Conservation (phyloP, 2,113 vertebrate species). For the Xyliphius kryptos region DNA sequence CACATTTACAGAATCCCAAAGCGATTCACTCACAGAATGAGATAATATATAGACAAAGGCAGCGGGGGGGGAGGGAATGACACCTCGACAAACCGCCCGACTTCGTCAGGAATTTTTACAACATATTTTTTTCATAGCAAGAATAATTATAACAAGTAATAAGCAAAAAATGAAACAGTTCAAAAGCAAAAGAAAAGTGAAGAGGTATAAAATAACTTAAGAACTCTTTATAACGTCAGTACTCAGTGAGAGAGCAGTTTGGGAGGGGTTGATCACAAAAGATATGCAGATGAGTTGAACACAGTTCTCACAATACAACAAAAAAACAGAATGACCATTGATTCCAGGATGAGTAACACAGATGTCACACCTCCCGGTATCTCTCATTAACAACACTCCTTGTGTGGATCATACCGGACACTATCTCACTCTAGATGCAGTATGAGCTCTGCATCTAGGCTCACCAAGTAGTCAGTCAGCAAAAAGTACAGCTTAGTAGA, state of each 20-base stretch:
- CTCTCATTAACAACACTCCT: slow-evolving; percentile 46
- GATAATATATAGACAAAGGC: slow-evolving; percentile 53
- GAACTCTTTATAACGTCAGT: slow-evolving; percentile 71
- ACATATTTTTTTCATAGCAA: too few species aligned
- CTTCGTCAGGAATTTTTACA: slow-evolving; percentile 68
- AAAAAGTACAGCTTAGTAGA: slow-evolving; percentile 68
- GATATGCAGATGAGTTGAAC: slow-evolving; percentile 27
- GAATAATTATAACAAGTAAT: slow-evolving; percentile 77
- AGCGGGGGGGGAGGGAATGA: slow-evolving; percentile 61
- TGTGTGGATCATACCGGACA: slow-evolving; percentile 77
- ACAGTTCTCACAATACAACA: slow-evolving; percentile 22
- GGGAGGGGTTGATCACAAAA: slow-evolving; percentile 45
- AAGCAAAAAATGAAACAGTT: slow-evolving; percentile 60
- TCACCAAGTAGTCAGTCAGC: slow-evolving; percentile 74
- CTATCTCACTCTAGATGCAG: slow-evolving; percentile 71
- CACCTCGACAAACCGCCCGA: slow-evolving; percentile 60
- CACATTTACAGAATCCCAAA: slow-evolving; percentile 83
- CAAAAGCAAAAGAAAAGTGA: too few species aligned
- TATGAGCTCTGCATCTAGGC: slow-evolving; percentile 71
- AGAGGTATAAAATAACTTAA: slow-evolving; percentile 99
- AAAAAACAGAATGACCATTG: too few species aligned
- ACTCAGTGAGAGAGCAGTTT: slow-evolving; percentile 52
- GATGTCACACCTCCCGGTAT: slow-evolving; percentile 25
- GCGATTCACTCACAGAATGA: slow-evolving; percentile 64
- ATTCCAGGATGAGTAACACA: slow-evolving; percentile 4